These are phyloP conservation scores for Eretmodus cyanostictus DNA, from an alignment of 2,113 vertebrate genomes.

Conservation along the genomic window DNA sequence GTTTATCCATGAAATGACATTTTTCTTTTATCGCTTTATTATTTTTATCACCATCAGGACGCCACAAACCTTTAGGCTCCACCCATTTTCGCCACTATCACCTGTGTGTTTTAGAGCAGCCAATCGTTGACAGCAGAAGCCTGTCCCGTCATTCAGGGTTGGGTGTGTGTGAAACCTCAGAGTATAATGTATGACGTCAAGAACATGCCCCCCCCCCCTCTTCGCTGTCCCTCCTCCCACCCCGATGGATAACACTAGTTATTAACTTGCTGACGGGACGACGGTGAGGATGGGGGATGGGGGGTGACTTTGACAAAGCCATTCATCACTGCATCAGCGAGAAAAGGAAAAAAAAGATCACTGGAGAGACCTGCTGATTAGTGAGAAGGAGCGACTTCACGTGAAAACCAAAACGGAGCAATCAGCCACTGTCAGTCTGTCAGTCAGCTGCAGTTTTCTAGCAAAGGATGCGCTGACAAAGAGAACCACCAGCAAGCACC, in stretches of 20 bases:
- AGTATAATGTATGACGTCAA: not conserved
- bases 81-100: conserved; percentile 12
- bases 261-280: not conserved
- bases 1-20: not conserved
- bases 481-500: not conserved
- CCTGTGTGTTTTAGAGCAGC: not conserved
- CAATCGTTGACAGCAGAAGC: not conserved
- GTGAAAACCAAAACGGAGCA: not conserved
- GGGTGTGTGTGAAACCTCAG: not conserved
- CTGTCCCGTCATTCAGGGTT: not conserved
- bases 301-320: not conserved
- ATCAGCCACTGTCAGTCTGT: not conserved
- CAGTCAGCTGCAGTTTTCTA: not conserved
- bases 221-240: not conserved
- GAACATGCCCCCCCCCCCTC: accelerated
- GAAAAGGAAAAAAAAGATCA: not conserved
- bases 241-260: not conserved
- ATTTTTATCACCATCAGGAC: conserved; percentile 27
- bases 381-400: not conserved
- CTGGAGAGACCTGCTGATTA: conserved; percentile 17
- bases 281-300: not conserved
- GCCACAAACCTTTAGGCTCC: conserved; percentile 8
- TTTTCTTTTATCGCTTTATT: not conserved
- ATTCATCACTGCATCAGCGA: not conserved
- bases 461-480: conserved; percentile 8